Evolutionary conservation across 2,888 invertebrate genomes (phyloP).

Genomic region (Ethmia dodecea): DNA sequence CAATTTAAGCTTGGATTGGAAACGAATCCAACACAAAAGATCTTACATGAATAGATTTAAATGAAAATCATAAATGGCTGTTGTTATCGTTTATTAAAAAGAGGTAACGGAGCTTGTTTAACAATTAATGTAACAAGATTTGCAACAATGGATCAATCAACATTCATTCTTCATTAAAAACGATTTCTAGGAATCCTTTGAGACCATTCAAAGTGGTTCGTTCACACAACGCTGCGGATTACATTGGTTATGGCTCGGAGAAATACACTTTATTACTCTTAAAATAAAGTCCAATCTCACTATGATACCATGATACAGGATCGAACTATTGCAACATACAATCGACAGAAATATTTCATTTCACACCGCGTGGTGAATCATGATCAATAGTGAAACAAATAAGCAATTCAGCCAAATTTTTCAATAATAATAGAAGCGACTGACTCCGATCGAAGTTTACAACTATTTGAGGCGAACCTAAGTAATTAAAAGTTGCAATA

Average conservation of each 20-base stretch:
- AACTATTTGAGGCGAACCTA: too few relatives aligned
- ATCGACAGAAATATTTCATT: conserved; percentile 11
- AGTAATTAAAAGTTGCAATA: too few relatives aligned
- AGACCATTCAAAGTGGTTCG: conserved; percentile 13
- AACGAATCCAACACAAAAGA: too few relatives aligned
- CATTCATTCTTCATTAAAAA: conserved; percentile 14
- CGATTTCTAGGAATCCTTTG: conserved; percentile 16
- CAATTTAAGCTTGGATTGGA: too few relatives aligned
- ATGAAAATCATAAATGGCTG: too few relatives aligned
- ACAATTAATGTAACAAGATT: conserved; percentile 9
- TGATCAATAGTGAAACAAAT: conserved; percentile 1
- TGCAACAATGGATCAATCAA: conserved; percentile 16
- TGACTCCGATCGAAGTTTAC: too few relatives aligned
- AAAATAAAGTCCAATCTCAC: background rate
- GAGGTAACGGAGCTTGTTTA: background rate
- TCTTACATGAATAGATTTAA: too few relatives aligned
- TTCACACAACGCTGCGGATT: conserved; percentile 10
- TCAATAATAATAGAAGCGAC: too few relatives aligned
- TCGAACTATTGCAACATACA: conserved; percentile 9
- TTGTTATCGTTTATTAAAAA: background rate
- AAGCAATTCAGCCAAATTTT: too few relatives aligned
- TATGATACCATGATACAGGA: background rate
- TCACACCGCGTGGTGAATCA: conserved; percentile 9
- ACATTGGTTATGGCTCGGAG: conserved; percentile 1
- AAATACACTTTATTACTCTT: background rate